These are phyloP conservation scores for Oeneis ivallda DNA, from an alignment of 2,888 invertebrate species.

Conservation along the genomic window DNA sequence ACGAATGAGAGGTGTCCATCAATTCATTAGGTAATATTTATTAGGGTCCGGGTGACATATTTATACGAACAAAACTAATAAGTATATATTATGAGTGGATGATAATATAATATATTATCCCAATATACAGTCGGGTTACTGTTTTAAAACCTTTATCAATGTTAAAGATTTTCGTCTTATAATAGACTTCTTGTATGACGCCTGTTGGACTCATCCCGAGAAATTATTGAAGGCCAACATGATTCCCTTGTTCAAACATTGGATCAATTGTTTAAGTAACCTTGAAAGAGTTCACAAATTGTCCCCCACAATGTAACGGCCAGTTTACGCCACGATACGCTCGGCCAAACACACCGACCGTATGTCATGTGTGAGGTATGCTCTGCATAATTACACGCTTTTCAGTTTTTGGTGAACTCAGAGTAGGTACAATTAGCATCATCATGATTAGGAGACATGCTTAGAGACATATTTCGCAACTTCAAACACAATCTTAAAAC, in stretches of 20 bases:
- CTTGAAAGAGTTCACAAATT: conserved; percentile 26
- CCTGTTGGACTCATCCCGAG: not conserved
- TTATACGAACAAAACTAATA: not conserved
- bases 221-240: not conserved
- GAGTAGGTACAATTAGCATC: not conserved
- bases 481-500: too few species aligned
- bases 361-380: not conserved
- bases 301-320: conserved; percentile 31
- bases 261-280: conserved; percentile 1
- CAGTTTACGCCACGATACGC: conserved; percentile 30
- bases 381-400: conserved; percentile 4
- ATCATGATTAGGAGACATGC: not conserved
- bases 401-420: not conserved
- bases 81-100: too few species aligned
- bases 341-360: conserved; percentile 7
- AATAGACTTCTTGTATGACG: not conserved
- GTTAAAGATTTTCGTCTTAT: too few species aligned
- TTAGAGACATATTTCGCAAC: too few species aligned
- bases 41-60: not conserved
- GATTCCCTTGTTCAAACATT: not conserved
- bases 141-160: too few species aligned
- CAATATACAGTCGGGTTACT: too few species aligned
- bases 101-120: too few species aligned
- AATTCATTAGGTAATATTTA: too few species aligned
- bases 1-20: too few species aligned